Evolutionary conservation across 2,888 invertebrate species (phyloP), one percentile per base, ranked within the genome.

Genomic region (Vandiemenella viatica): DNA sequence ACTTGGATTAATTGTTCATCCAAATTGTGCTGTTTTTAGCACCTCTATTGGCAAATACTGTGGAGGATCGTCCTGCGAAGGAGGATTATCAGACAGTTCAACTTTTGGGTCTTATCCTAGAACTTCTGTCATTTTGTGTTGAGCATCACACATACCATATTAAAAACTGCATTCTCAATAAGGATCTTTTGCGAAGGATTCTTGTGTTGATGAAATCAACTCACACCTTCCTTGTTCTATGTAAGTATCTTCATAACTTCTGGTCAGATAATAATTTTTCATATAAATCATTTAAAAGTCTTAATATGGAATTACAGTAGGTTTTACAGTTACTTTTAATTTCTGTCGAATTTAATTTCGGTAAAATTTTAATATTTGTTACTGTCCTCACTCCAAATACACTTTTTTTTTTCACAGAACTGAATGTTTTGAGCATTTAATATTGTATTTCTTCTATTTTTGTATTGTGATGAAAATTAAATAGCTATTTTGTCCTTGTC

Each of bases 81-180:
- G 97, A 97, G 69, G 96, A 97, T 68, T 95, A 95, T 67, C 85
- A 90, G 69, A 93, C 92, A 48, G 96, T 96, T 57, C 96, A 97
- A 71, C 75, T 97, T 55, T 72, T 96, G 56, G 91, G 93, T 49
- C 76, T 97, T 58, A 92, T 98, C 55, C 71, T 99, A 60, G 97
- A 98, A 67, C 75, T 99, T 59, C 72, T 98, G 56, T 87, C 95
- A 37, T 99, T 97, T 71, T 99, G 97, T 71, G 93, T 98, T 44
- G 97, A 98, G 67, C 97, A 98, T 73, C 98, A 99, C 72, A 89
- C 91, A 51, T 95, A 92, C 74, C 92, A 97, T 73, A 95, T 97
- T 69, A 95, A 96, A 68, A 93, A 93, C 66, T 96, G 92, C 71
- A 87, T 96, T 68, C 77, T 97, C 63, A 90, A 90, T 72, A 95